These are phyloP conservation scores for Parnassius apollo DNA, from an alignment of 2,888 invertebrate species.

Conservation along the genomic window DNA sequence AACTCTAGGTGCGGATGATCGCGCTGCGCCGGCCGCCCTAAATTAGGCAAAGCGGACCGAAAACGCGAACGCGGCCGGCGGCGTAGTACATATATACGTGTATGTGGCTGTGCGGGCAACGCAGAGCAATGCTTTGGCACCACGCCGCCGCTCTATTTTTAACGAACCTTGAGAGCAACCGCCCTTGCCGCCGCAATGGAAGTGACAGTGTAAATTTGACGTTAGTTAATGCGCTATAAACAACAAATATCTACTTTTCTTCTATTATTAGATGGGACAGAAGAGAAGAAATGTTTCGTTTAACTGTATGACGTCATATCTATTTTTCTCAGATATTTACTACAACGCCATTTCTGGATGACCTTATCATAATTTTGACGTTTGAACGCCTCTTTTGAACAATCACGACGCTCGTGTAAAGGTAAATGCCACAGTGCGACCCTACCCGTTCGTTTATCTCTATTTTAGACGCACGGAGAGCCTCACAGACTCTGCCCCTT, in stretches of 20 bases:
- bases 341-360: conserved; percentile 56
- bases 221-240: conserved; percentile 36
- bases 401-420: conserved; percentile 48
- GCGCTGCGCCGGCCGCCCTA: conserved; percentile 43
- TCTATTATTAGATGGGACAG: conserved; percentile 43
- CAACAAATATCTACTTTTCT: conserved; percentile 43
- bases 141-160: conserved; percentile 76
- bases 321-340: conserved; percentile 46
- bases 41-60: conserved; percentile 53
- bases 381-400: conserved; percentile 51
- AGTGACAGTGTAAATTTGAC: conserved; percentile 43
- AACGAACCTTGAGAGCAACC: conserved; percentile 77
- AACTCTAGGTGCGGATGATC: conserved; percentile 25
- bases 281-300: conserved; percentile 36
- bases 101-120: conserved; percentile 64
- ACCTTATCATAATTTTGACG: conserved; percentile 59
- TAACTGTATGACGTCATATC: conserved; percentile 46
- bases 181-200: conserved; percentile 70
- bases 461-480: conserved; percentile 35
- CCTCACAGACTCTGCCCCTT: conserved; percentile 23
- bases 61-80: conserved; percentile 45
- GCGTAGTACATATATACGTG: conserved; percentile 52
- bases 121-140: conserved; percentile 63
- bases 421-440: conserved; percentile 55
- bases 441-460: conserved; percentile 40